A percentile compares a stretch with the other conserved stretches of the same genome.
Conservation (phyloP, 2,113 vertebrate species). For the Osmerus eperlanus region DNA sequence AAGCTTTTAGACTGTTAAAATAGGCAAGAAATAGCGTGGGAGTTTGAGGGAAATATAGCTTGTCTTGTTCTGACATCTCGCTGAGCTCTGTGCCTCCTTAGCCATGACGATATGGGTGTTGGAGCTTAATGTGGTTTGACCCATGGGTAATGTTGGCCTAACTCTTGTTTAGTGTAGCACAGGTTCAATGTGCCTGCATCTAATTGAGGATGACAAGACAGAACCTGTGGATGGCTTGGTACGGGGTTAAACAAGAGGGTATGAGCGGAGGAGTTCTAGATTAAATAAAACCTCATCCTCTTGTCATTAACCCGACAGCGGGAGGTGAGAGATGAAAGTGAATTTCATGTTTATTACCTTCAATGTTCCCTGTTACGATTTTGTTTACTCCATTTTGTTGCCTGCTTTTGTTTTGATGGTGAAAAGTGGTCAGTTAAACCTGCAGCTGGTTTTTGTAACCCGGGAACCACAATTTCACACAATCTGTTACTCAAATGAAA, state of each 20-base stretch:
- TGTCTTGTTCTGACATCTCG: slow-evolving; percentile 33
- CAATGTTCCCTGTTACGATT: neutral
- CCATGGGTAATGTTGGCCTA: slow-evolving; percentile 64
- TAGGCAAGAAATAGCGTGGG: neutral
- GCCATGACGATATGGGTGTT: slow-evolving; percentile 40
- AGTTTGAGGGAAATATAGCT: slow-evolving; percentile 45
- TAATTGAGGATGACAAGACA: slow-evolving; percentile 62
- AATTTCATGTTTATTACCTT: neutral
- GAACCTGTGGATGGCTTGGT: slow-evolving; percentile 44
- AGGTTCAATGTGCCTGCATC: slow-evolving; percentile 28
- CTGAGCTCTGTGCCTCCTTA: slow-evolving; percentile 22
- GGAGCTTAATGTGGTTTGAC: slow-evolving; percentile 69
- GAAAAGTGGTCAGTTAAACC: neutral
- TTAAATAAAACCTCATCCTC: neutral
- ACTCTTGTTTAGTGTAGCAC: slow-evolving; percentile 56
- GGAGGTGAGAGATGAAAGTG: neutral
- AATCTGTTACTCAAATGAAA: neutral
- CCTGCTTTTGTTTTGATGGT: slow-evolving; percentile 1
- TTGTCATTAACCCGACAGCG: neutral
- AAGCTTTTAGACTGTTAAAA: slow-evolving; percentile 14
- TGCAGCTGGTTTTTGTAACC: neutral
- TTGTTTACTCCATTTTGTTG: neutral
- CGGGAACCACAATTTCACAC: neutral
- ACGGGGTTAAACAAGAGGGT: slow-evolving; percentile 31
- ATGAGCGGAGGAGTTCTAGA: slow-evolving; percentile 8